These are phyloP conservation scores for Zaprionus kolodkinae DNA, from an alignment of 1,140 invertebrate species.

Conservation along the genomic window DNA sequence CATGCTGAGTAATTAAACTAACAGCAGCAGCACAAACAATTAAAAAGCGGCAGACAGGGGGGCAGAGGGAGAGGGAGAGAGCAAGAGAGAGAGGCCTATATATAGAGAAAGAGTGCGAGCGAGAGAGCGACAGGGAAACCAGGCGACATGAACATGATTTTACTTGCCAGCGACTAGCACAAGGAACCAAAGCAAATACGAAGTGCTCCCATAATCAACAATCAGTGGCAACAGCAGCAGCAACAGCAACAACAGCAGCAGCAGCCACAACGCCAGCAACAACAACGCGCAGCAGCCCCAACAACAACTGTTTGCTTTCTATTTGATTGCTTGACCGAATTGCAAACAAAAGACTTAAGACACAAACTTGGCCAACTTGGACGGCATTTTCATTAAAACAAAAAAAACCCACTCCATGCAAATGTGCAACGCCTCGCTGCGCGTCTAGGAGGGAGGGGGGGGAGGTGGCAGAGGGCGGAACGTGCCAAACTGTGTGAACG, in stretches of 20 bases:
- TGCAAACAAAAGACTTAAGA: slow-evolving; percentile 52
- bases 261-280: slow-evolving; percentile 19
- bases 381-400: slow-evolving; percentile 27
- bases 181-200: not conserved
- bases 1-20: slow-evolving; percentile 75
- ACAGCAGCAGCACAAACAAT: slow-evolving; percentile 40
- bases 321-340: slow-evolving; percentile 53
- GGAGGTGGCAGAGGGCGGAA: not conserved
- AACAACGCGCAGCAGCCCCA: slow-evolving; percentile 16
- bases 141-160: slow-evolving; percentile 27
- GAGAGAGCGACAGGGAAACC: slow-evolving; percentile 11
- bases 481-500: slow-evolving; percentile 9
- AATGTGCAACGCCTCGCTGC: slow-evolving; percentile 53
- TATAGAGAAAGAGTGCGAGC: not conserved
- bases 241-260: slow-evolving; percentile 15
- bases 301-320: slow-evolving; percentile 55
- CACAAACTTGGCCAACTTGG: slow-evolving; percentile 40
- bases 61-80: not conserved
- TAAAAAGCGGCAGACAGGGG: slow-evolving; percentile 11
- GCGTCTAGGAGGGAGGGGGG: not conserved
- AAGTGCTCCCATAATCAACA: slow-evolving; percentile 37
- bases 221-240: slow-evolving; percentile 26
- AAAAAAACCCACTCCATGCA: slow-evolving; percentile 18
- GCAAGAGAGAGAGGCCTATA: not conserved
- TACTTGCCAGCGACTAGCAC: slow-evolving; percentile 6